phyloP scores from a whole-genome alignment of 2,113 vertebrate genomes.

The Phyllostomus discolor region DNA sequence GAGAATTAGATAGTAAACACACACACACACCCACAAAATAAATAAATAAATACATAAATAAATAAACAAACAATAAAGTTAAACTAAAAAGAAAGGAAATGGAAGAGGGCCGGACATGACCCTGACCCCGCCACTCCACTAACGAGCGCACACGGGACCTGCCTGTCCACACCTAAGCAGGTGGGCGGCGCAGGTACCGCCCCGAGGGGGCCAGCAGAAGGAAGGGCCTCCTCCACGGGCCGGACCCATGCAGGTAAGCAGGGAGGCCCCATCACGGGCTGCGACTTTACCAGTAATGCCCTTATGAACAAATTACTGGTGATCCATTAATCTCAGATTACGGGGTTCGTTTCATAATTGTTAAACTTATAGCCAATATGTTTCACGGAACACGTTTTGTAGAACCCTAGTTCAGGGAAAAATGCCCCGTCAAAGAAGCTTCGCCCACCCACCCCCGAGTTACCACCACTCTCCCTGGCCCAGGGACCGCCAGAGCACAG shows the following conservation, averaged over 20 bases:
- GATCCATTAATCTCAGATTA: not conserved
- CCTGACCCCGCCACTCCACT: not conserved
- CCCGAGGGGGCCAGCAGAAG: not conserved
- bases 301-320: not conserved
- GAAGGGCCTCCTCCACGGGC: not conserved
- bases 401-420: not conserved
- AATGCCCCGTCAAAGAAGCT: not conserved
- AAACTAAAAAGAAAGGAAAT: not conserved
- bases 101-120: not conserved
- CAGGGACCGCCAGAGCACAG: not conserved
- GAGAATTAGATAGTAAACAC: not conserved
- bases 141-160: not conserved
- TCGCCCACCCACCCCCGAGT: not conserved
- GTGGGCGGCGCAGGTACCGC: not conserved
- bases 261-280: not conserved
- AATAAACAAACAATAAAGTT: no score
- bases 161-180: not conserved
- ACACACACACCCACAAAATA: no score
- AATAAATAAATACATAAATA: no score
- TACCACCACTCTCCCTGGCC: no score
- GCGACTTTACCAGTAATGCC: not conserved
- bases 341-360: not conserved
- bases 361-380: not conserved
- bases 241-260: not conserved
- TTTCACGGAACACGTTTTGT: not conserved